Evolutionary conservation across 2,888 invertebrate genomes (phyloP).

Genomic region (Alloscopus bannaensis): DNA sequence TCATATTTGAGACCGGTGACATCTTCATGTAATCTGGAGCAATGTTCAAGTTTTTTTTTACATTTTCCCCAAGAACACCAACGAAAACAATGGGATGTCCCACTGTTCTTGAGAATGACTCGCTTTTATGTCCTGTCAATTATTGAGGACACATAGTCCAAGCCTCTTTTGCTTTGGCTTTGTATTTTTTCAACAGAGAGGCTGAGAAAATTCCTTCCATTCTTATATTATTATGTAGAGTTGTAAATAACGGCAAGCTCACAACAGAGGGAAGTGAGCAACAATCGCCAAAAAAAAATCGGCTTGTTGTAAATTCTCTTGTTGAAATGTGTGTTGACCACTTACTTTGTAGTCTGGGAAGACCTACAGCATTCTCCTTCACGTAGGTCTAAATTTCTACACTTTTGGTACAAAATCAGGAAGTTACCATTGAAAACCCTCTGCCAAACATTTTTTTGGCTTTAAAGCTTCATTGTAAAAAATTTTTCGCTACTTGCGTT

Average conservation of each 20-base stretch:
- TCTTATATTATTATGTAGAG: background rate
- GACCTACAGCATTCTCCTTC: conserved; percentile 67
- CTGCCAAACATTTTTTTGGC: too few relatives aligned
- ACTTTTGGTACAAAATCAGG: too few relatives aligned
- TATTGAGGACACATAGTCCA: too few relatives aligned
- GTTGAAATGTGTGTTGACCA: conserved; percentile 73
- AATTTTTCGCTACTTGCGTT: conserved; percentile 9
- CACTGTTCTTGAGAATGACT: conserved; percentile 50
- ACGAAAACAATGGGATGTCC: conserved; percentile 49
- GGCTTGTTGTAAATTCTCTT: conserved; percentile 63
- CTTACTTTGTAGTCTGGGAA: conserved; percentile 69
- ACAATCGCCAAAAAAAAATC: conserved; percentile 57
- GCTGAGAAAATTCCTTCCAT: background rate
- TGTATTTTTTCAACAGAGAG: too few relatives aligned
- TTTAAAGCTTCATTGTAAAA: too few relatives aligned
- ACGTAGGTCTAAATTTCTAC: conserved; percentile 62
- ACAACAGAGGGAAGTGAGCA: conserved; percentile 37
- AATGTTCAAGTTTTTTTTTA: conserved; percentile 31
- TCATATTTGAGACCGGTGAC: conserved; percentile 38
- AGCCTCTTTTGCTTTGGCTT: too few relatives aligned
- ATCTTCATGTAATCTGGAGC: conserved; percentile 61
- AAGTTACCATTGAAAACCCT: too few relatives aligned
- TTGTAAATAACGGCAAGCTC: conserved; percentile 45
- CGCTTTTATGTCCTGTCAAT: conserved; percentile 23
- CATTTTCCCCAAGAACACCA: conserved; percentile 23